A percentile compares a stretch with the other conserved stretches of the same genome.
Evolutionary conservation across 2,797 vertebrate genomes (phyloP).

Genomic region (Buceros bicornis): DNA sequence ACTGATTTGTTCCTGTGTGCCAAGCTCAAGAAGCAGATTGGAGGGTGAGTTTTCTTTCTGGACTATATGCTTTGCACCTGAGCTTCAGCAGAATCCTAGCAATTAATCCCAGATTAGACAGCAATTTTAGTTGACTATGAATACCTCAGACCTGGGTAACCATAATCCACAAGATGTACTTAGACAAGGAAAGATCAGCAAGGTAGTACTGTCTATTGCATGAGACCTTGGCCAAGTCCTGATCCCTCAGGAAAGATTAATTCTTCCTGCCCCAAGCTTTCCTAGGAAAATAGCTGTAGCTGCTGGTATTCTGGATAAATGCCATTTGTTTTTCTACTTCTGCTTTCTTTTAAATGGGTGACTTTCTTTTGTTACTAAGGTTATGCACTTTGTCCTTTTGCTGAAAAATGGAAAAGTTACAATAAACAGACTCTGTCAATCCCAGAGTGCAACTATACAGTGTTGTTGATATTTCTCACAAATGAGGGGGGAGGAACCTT

Average conservation of each 20-base stretch:
- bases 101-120: neutral
- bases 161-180: neutral
- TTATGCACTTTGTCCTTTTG: neutral
- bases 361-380: neutral
- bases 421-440: neutral
- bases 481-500: neutral
- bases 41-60: conserved; percentile 85
- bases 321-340: neutral
- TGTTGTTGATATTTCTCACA: neutral
- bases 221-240: neutral
- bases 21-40: conserved; percentile 95
- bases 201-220: neutral
- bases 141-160: neutral
- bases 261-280: neutral
- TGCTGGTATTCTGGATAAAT: neutral
- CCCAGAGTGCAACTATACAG: neutral
- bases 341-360: neutral
- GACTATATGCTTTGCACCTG: neutral
- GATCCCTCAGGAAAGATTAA: neutral
- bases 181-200: neutral
- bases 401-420: neutral
- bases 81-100: neutral
- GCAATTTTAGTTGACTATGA: neutral
- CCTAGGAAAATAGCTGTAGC: neutral
- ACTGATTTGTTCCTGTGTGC: conserved; percentile 93